Base-by-base conservation (phyloP, 2,113 vertebrate species). In the Crotalus viridis region DNA sequence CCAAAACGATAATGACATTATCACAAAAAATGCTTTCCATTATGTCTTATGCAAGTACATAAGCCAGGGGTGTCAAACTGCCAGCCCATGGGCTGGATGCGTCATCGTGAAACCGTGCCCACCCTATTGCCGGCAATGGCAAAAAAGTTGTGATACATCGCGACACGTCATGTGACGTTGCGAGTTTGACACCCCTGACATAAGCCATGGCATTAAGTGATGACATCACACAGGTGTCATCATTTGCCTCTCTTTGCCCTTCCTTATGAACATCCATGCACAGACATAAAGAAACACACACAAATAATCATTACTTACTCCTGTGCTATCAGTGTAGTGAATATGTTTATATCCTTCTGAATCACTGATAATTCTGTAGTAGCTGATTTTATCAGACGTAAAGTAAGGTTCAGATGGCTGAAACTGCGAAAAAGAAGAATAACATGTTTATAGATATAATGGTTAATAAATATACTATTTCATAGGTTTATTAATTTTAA, bases 361-460 rank as follows among this genome's bases (percentile, higher is more conserved):
- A 90, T 99, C 91, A 93, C 99, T 99, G 96, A 98, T 97, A 91
- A 99, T 96, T 97, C 98, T 99, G 96, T 99, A 99, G 97, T 98
- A 99, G 94, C 95, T 98, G 55, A 94, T 90, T 10, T 97, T 97
- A 87, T 99, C 98, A 4, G 98, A 96, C 69, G 98, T 97, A 96
- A 99, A 99, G 96, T 97, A 97, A 94, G 99, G 98, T 59, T 97
- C 97, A 89, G 98, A 97, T 28, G 99, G 98, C 90, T 96, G 95
- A 93, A 98, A 99, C 99, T 99, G 96, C n/a, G 95, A 96, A 95
- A 96, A 93, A 95, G 7, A 96, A 85, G 95, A 64, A 95, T 96
- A 92, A 95, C 96, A 92, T 87, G 94, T 88, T 95, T 94, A 95
- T 88, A 95, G 89, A 51, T 93, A 61, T 51, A 85, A 6, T 0